Conservation (phyloP, 2,113 vertebrate genomes). For the Speoplatyrhinus poulsoni region DNA sequence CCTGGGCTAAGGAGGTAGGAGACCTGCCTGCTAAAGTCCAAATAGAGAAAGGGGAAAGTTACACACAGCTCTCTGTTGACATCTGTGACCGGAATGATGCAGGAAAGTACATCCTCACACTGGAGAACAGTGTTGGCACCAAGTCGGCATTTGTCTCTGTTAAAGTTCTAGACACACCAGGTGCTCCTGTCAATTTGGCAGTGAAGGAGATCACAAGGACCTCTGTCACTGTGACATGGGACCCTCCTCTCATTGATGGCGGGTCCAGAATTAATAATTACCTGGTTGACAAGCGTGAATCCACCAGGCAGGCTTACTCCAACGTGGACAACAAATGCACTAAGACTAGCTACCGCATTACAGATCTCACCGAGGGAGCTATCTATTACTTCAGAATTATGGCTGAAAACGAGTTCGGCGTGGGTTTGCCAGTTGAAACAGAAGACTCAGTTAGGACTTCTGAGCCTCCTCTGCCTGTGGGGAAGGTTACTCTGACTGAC, state of each 20-base stretch:
- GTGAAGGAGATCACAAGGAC: slow-evolving; percentile 93
- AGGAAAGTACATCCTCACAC: slow-evolving; percentile 90
- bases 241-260: slow-evolving; percentile 93
- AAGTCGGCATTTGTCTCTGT: slow-evolving; percentile 96
- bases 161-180: slow-evolving; percentile 95
- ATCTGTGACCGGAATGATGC: slow-evolving; percentile 95
- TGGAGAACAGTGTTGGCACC: slow-evolving; percentile 91
- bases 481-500: slow-evolving; percentile 91
- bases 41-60: slow-evolving; percentile 86
- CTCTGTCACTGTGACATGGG: slow-evolving; percentile 89
- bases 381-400: slow-evolving; percentile 97
- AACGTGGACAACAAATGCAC: slow-evolving; percentile 90
- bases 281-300: slow-evolving; percentile 95
- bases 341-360: slow-evolving; percentile 92
- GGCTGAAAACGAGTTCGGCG: slow-evolving; percentile 97
- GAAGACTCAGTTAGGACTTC: slow-evolving; percentile 86
- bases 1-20: slow-evolving; percentile 91
- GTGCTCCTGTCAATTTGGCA: slow-evolving; percentile 85
- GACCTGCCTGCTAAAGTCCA: slow-evolving; percentile 89
- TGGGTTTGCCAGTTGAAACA: slow-evolving; percentile 88
- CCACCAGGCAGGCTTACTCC: slow-evolving; percentile 91
- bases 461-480: slow-evolving; percentile 91
- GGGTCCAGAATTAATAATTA: slow-evolving; percentile 95
- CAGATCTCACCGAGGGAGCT: slow-evolving; percentile 89
- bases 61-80: slow-evolving; percentile 90